phyloP scores from a whole-genome alignment of 2,113 vertebrate species.

The Hydropotes inermis region DNA sequence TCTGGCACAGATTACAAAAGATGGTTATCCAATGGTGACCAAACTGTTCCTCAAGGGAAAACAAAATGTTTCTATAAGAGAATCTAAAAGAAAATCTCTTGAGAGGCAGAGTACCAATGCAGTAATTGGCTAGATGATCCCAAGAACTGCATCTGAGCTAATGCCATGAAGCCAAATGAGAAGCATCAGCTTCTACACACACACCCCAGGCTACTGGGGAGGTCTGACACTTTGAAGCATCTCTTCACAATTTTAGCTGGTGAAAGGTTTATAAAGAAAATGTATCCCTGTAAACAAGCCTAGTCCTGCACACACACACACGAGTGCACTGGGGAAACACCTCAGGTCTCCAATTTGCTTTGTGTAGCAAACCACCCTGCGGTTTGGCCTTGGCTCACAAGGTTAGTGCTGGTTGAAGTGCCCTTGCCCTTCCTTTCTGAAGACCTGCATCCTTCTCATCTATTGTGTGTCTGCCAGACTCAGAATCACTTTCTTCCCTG shows the following conservation, averaged over 20 bases:
- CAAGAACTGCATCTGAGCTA: not conserved
- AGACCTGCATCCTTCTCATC: not conserved
- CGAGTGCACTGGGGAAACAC: not conserved
- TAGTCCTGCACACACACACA: not conserved
- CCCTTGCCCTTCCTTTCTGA: not conserved
- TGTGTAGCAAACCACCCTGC: not conserved
- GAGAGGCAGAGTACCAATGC: not conserved
- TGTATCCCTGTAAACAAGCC: constrained; percentile 26
- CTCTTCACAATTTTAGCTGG: constrained; percentile 45
- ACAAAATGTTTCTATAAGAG: constrained; percentile 38
- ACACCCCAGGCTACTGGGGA: not conserved
- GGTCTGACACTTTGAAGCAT: constrained; percentile 35
- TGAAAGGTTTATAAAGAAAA: constrained; percentile 48
- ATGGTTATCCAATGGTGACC: constrained; percentile 29
- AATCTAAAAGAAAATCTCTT: constrained; percentile 46
- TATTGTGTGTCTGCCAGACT: not conserved
- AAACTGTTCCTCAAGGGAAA: constrained; percentile 44
- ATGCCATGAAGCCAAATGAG: constrained; percentile 34
- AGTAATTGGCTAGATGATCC: constrained; percentile 53
- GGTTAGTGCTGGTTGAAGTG: not conserved
- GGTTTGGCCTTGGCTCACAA: constrained; percentile 14
- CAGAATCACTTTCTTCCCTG: not conserved
- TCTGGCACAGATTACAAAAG: constrained; percentile 22
- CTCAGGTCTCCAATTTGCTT: not conserved
- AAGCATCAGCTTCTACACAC: not conserved